phyloP scores from a whole-genome alignment of 2,888 invertebrate species.

The Trachelus troglodyta region DNA sequence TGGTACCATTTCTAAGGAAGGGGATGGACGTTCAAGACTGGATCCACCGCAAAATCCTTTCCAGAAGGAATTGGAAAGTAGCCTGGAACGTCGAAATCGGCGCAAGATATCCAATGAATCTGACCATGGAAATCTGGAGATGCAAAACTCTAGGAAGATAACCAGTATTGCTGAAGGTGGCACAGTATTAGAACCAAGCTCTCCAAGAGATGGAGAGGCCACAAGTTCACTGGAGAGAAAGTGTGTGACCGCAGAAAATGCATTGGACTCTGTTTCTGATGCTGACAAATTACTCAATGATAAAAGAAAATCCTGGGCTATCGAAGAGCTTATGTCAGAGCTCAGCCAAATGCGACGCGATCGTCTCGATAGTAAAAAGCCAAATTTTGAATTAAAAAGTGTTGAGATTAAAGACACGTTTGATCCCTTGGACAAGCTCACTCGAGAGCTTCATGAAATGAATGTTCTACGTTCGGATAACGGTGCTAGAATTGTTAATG shows the following conservation, averaged over 20 bases:
- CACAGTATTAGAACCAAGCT: not conserved
- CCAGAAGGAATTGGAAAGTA: conserved; percentile 46
- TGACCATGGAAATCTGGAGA: not conserved
- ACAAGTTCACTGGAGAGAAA: not conserved
- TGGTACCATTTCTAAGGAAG: conserved; percentile 24
- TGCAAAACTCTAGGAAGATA: not conserved
- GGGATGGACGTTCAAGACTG: not conserved
- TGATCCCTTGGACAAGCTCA: conserved; percentile 42
- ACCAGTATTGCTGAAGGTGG: not conserved
- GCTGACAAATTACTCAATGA: conserved; percentile 44
- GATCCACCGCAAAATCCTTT: conserved; percentile 45
- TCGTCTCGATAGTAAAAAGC: conserved; percentile 29
- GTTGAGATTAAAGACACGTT: conserved; percentile 34
- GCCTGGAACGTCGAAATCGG: conserved; percentile 32
- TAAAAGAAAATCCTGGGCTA: conserved; percentile 58
- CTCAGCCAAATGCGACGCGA: conserved; percentile 45
- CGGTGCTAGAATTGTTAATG: conserved; percentile 11
- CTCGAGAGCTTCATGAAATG: conserved; percentile 48
- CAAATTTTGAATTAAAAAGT: conserved; percentile 35
- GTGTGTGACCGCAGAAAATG: not conserved
- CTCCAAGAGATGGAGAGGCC: not conserved
- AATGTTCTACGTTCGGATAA: conserved; percentile 28
- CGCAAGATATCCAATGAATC: conserved; percentile 21
- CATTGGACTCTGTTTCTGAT: not conserved
- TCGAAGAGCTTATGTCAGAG: conserved; percentile 56